These are phyloP conservation scores for Apodemia hepburni DNA, from an alignment of 2,888 invertebrate genomes.

Conservation along the genomic window DNA sequence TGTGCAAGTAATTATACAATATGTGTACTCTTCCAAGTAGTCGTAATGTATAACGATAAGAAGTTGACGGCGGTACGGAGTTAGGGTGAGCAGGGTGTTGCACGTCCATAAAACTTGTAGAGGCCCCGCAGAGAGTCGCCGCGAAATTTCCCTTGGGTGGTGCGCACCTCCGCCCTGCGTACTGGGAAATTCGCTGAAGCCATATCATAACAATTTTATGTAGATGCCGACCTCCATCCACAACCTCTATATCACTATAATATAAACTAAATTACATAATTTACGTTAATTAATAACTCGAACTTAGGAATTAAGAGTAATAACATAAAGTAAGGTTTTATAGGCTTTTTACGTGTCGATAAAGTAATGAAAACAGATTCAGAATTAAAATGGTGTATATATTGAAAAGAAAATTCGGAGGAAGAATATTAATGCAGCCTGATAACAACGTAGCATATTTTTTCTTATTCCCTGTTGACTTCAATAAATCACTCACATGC, in stretches of 20 bases:
- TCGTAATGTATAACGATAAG: slow-evolving; percentile 58
- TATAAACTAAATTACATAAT: slow-evolving; percentile 12
- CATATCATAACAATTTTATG: slow-evolving; percentile 80
- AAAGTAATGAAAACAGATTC: slow-evolving; percentile 7
- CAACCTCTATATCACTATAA: neutral
- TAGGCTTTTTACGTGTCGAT: neutral
- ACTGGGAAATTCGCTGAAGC: slow-evolving; percentile 76
- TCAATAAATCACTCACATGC: slow-evolving; percentile 71
- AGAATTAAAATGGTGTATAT: slow-evolving; percentile 27
- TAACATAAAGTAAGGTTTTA: neutral
- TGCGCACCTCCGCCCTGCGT: slow-evolving; percentile 49
- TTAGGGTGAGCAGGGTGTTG: slow-evolving; percentile 46
- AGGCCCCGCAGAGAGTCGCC: slow-evolving; percentile 69
- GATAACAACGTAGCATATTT: slow-evolving; percentile 56
- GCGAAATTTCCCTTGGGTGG: slow-evolving; percentile 76
- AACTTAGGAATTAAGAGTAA: neutral
- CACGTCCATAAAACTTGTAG: slow-evolving; percentile 78
- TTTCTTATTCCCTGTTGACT: slow-evolving; percentile 59
- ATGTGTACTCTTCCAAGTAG: slow-evolving; percentile 44
- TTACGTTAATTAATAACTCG: slow-evolving; percentile 10
- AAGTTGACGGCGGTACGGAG: slow-evolving; percentile 49
- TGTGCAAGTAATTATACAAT: slow-evolving; percentile 37
- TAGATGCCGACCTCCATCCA: slow-evolving; percentile 72
- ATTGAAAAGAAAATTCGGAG: slow-evolving; percentile 44
- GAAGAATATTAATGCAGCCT: slow-evolving; percentile 59